A percentile compares a stretch with the other conserved stretches of the same genome.
Conservation (phyloP, 1,140 invertebrate genomes). For the Trigoniulus corallinus region DNA sequence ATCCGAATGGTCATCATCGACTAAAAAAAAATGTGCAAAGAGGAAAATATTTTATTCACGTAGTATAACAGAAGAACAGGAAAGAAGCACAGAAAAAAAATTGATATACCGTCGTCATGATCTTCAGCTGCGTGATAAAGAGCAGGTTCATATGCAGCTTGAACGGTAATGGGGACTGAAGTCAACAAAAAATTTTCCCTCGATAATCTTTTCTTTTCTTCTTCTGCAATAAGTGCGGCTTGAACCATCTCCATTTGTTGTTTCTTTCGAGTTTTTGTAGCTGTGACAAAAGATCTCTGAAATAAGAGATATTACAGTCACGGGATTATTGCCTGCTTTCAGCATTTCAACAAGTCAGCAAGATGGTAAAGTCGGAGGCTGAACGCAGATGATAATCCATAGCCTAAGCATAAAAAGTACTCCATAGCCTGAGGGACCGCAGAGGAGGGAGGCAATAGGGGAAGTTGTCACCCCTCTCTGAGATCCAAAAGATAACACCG, state of each 20-base stretch:
- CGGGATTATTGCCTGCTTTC: background rate
- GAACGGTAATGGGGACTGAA: constrained; percentile 85
- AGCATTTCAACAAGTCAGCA: too few relatives aligned
- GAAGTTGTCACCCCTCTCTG: too few relatives aligned
- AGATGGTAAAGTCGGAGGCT: too few relatives aligned
- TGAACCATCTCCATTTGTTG: constrained; percentile 97
- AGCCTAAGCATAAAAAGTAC: too few relatives aligned
- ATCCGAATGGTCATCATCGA: constrained; percentile 18
- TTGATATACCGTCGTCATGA: constrained; percentile 54
- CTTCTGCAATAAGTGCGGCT: constrained; percentile 80
- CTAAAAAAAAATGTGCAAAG: background rate
- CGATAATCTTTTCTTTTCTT: constrained; percentile 84
- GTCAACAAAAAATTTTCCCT: constrained; percentile 92
- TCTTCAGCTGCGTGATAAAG: constrained; percentile 64
- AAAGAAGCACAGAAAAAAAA: background rate
- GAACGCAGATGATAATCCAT: too few relatives aligned
- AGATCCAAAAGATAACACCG: too few relatives aligned
- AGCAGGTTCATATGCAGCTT: constrained; percentile 90
- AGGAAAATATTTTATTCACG: background rate
- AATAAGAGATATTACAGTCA: constrained; percentile 17
- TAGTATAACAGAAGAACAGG: background rate
- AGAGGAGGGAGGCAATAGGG: too few relatives aligned
- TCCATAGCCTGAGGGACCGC: too few relatives aligned
- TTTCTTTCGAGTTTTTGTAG: constrained; percentile 94
- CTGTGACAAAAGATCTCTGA: constrained; percentile 88